Percentiles rank a stretch among this genome's conserved stretches.
These are phyloP conservation scores for Tipula unca DNA, from an alignment of 2,888 invertebrate genomes.

Conservation along the genomic window DNA sequence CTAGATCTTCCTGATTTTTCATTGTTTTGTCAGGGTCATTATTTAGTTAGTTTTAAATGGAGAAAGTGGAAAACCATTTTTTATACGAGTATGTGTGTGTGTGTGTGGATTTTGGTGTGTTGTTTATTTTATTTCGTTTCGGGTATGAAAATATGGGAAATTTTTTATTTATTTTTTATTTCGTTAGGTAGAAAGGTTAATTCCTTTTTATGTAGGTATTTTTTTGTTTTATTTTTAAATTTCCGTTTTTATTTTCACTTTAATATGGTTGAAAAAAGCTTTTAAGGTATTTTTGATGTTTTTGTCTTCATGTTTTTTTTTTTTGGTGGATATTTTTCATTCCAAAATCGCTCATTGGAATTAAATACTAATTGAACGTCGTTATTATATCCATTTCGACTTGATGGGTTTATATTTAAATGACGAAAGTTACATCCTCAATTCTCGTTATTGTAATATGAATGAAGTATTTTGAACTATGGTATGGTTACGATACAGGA, in stretches of 20 bases:
- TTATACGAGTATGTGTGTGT: not conserved
- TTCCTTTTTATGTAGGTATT: not conserved
- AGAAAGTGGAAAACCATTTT: not conserved
- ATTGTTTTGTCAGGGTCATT: not conserved
- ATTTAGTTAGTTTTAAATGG: not conserved
- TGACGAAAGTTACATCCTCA: not conserved
- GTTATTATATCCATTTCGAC: not conserved
- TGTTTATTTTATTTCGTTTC: not conserved
- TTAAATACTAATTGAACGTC: not conserved
- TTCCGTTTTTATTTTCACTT: not conserved
- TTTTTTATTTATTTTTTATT: not conserved
- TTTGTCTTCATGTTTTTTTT: not conserved
- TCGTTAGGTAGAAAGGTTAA: not conserved
- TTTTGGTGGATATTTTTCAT: not conserved
- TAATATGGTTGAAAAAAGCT: not conserved
- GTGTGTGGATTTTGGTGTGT: not conserved
- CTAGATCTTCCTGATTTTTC: not conserved
- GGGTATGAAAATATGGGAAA: not conserved
- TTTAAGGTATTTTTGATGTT: not conserved
- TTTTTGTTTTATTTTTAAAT: not conserved
- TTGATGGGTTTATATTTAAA: not conserved
- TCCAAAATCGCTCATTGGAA: not conserved
- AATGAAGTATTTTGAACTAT: not conserved
- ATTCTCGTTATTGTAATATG: not conserved
- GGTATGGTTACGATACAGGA: not conserved